These are phyloP conservation scores for Cerceris ruficornis DNA, from an alignment of 2,888 invertebrate genomes.

Conservation along the genomic window DNA sequence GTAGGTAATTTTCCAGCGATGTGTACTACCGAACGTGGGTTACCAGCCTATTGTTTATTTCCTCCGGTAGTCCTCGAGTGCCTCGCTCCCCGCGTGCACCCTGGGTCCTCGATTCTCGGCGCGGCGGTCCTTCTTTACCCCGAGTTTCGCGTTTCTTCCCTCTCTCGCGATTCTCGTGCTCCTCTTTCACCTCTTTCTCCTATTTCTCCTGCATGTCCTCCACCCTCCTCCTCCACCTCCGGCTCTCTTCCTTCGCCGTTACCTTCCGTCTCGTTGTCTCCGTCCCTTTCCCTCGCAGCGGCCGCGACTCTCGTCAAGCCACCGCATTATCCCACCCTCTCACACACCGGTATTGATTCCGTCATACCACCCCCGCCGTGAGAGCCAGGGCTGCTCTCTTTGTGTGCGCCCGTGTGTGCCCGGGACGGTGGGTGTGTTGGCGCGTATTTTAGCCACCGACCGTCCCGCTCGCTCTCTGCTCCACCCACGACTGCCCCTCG, in stretches of 20 bases:
- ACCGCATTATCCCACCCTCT: slow-evolving; percentile 78
- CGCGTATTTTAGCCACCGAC: slow-evolving; percentile 8
- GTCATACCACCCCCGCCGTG: slow-evolving; percentile 68
- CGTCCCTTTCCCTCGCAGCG: slow-evolving; percentile 45
- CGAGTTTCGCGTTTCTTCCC: slow-evolving; percentile 28
- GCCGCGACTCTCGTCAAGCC: slow-evolving; percentile 77
- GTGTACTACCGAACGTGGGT: slow-evolving; percentile 61
- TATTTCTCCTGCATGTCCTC: slow-evolving; percentile 8
- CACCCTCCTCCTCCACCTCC: slow-evolving; percentile 8
- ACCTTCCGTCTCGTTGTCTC: slow-evolving; percentile 32
- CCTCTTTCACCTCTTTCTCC: slow-evolving; percentile 21
- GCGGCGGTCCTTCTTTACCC: too few relatives aligned
- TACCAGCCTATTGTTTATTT: slow-evolving; percentile 69
- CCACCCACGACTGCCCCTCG: slow-evolving; percentile 12
- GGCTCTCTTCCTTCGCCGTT: background rate
- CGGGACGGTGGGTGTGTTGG: slow-evolving; percentile 23
- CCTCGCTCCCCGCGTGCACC: too few relatives aligned
- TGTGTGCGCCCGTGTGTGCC: slow-evolving; percentile 39
- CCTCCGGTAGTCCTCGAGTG: slow-evolving; percentile 58
- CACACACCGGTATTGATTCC: slow-evolving; percentile 79
- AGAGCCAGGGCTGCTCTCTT: slow-evolving; percentile 64
- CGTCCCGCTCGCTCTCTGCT: background rate
- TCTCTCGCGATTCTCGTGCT: slow-evolving; percentile 22
- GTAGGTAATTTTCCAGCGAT: slow-evolving; percentile 68
- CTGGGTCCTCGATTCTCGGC: too few relatives aligned